Percentiles rank a stretch among this genome's conserved stretches.
phyloP scores from a whole-genome alignment of 2,797 vertebrate genomes.

The Enteromius trimaculatus region DNA sequence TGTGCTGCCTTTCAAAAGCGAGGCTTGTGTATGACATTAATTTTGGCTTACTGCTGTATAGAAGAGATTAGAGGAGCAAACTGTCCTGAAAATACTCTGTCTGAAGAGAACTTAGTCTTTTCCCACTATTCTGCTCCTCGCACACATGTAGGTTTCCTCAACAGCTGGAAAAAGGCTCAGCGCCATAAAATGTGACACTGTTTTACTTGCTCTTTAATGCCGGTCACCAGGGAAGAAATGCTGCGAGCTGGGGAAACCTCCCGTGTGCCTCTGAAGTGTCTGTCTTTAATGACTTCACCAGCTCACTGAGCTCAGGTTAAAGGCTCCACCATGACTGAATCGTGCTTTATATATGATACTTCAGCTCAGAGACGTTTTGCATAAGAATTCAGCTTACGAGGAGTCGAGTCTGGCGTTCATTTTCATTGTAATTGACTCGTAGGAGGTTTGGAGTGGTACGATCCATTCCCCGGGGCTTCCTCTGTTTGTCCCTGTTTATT shows the following conservation, averaged over 20 bases:
- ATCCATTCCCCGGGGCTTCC: conserved; percentile 31
- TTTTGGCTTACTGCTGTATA: conserved; percentile 34
- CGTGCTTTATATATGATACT: conserved; percentile 16
- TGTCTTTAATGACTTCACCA: conserved; percentile 44
- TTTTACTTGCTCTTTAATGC: conserved; percentile 49
- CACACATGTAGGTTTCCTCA: conserved; percentile 37
- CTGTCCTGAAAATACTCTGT: conserved; percentile 37
- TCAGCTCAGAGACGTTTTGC: conserved; percentile 29
- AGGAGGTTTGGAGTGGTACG: conserved; percentile 13
- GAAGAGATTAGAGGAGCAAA: conserved; percentile 30
- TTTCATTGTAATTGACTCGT: conserved; percentile 17
- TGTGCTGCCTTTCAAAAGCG: conserved; percentile 24
- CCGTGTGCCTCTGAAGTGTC: background rate
- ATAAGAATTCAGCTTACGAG: conserved; percentile 11
- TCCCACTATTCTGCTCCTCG: conserved; percentile 5
- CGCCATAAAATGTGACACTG: conserved; percentile 33
- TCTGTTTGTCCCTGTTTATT: conserved; percentile 46
- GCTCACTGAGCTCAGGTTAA: conserved; percentile 35
- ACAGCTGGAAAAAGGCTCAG: conserved; percentile 46
- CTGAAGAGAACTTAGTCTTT: conserved; percentile 20
- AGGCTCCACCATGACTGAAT: conserved; percentile 21
- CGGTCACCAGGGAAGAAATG: conserved; percentile 41
- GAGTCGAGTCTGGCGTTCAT: conserved; percentile 1
- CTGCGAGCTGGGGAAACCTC: conserved; percentile 36
- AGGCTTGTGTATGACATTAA: conserved; percentile 37